Percentiles rank a stretch among this genome's conserved stretches.
These are phyloP conservation scores for Pelobates cultripes DNA, from an alignment of 2,797 vertebrate species.

Conservation along the genomic window DNA sequence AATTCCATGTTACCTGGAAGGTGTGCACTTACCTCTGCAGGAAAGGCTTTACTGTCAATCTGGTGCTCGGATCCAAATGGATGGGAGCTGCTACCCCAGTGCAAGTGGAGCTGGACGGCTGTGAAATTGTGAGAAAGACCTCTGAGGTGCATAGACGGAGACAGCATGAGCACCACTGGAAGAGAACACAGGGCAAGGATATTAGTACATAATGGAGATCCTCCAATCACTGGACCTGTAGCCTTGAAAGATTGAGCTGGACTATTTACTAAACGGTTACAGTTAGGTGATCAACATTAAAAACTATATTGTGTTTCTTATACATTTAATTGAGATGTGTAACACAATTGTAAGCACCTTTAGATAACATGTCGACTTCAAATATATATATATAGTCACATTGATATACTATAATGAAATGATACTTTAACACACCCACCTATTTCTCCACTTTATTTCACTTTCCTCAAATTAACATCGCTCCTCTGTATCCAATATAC, in stretches of 20 bases:
- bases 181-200: not conserved
- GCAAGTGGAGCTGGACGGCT: conserved; percentile 86
- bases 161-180: conserved; percentile 80
- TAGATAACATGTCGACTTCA: too few species aligned
- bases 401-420: too few species aligned
- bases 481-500: too few species aligned
- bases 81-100: conserved; percentile 80
- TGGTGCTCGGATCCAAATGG: conserved; percentile 83
- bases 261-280: too few species aligned
- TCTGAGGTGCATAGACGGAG: conserved; percentile 76
- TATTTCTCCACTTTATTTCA: too few species aligned
- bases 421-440: too few species aligned
- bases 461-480: too few species aligned
- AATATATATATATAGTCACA: too few species aligned
- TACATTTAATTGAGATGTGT: too few species aligned
- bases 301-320: too few species aligned
- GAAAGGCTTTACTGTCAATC: conserved; percentile 74
- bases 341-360: too few species aligned
- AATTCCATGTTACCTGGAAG: not conserved
- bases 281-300: too few species aligned
- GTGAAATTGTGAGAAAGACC: conserved; percentile 79
- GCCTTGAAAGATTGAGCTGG: not conserved
- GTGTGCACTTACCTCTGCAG: conserved; percentile 79
- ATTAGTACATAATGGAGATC: not conserved
- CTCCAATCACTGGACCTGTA: not conserved